A percentile compares a stretch with the other conserved stretches of the same genome.
phyloP scores from a whole-genome alignment of 2,797 vertebrate genomes.

The Cuniculus paca region DNA sequence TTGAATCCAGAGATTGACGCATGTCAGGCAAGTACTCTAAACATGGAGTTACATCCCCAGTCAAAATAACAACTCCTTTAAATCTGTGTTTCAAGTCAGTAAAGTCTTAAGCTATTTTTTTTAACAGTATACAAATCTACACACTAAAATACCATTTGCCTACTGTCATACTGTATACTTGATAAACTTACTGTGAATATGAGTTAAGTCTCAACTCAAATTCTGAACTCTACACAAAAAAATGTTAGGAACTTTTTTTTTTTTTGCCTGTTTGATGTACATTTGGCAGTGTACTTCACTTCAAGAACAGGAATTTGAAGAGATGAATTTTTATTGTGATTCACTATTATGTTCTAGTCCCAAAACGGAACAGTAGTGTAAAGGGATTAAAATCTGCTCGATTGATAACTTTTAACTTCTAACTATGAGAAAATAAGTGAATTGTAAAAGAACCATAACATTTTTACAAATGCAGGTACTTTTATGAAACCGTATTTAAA shows the following conservation, averaged over 20 bases:
- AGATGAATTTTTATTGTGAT: not conserved
- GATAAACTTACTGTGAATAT: not conserved
- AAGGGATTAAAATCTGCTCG: not conserved
- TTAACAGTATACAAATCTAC: not conserved
- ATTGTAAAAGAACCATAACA: not conserved
- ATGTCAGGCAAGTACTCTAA: not conserved
- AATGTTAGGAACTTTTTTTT: not conserved
- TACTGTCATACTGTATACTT: not conserved
- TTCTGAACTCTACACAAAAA: not conserved
- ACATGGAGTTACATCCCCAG: not conserved
- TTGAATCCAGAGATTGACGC: not conserved
- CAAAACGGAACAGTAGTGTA: not conserved
- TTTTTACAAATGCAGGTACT: not conserved
- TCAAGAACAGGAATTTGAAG: not conserved
- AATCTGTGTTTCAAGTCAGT: not conserved
- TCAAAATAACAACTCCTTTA: not conserved
- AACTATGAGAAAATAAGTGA: slow-evolving; percentile 41
- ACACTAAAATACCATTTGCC: not conserved
- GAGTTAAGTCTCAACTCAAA: not conserved
- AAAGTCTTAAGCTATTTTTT: not conserved
- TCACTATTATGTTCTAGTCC: not conserved
- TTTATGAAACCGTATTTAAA: slow-evolving; percentile 38
- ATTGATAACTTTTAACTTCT: not conserved
- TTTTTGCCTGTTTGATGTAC: not conserved
- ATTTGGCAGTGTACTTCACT: not conserved